Evolutionary conservation across 2,797 vertebrate genomes (phyloP), one percentile per base, ranked within the genome.

Genomic region (Karalla daura): DNA sequence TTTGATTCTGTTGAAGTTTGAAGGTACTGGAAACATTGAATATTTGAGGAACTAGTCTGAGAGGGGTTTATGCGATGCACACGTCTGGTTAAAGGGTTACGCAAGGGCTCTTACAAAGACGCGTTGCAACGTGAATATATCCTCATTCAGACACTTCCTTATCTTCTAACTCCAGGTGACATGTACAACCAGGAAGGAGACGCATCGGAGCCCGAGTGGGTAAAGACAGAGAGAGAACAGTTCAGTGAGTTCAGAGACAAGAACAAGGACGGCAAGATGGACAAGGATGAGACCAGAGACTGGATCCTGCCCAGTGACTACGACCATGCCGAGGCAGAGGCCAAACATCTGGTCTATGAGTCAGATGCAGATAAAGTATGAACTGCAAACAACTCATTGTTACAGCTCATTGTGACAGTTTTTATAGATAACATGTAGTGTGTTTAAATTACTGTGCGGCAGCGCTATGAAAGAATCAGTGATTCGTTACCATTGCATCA

Each of bases 271-370:
- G 97, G 98, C 0, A 97, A 95, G 60, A 99, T 99, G 98, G 96
- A 99, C 91, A 96, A 95, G 59, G 96, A 98, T 1, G 98, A 99
- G 77, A 99, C 97, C 55, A 95, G 95, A 70, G 98, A 99, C 53
- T 99, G 98, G 98, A 99, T 99, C 83, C 90, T 99, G 21, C 98
- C 97, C 3, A 96, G 92, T 0, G 97, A 99, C 74, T 99, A 99
- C 0, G 98, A 99, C 80, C 98, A 99, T 0, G 97, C 97, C 0
- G 98, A 99, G 33, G 98, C 98, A 0, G 98, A 99, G 65, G 96
- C 98, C 23, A 95, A 97, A 40, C 98, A 99, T 78, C 93, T 99
- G 10, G 94, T 99, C 64, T 99, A 98, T 0, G 98, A 99, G 52
- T 98, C 98, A 0, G 98, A 99, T 62, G 33, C 93, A 52, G 93